A percentile compares a stretch with the other conserved stretches of the same genome.
phyloP scores from a whole-genome alignment of 2,888 invertebrate species.

The Sarcophaga caerulescens region DNA sequence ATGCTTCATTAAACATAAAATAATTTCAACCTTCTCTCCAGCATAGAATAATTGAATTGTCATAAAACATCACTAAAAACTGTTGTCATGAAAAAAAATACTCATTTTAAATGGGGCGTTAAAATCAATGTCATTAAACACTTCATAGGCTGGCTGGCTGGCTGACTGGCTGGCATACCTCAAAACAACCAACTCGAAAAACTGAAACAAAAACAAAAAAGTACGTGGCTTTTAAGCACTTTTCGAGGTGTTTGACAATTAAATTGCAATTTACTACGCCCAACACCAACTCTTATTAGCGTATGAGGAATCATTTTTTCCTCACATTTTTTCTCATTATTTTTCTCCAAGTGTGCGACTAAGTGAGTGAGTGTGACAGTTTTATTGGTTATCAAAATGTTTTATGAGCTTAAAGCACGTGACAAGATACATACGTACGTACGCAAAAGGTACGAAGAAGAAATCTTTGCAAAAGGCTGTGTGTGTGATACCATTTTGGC shows the following conservation, averaged over 20 bases:
- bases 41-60: background rate
- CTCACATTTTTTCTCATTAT: too few relatives aligned
- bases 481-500: constrained; percentile 49
- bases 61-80: background rate
- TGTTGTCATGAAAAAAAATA: too few relatives aligned
- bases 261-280: constrained; percentile 44
- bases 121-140: constrained; percentile 46
- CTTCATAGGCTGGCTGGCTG: background rate
- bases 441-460: background rate
- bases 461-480: constrained; percentile 15
- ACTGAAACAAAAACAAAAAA: background rate
- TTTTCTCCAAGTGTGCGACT: background rate
- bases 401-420: constrained; percentile 77
- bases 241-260: constrained; percentile 18
- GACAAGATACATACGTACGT: constrained; percentile 65
- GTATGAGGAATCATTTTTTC: background rate
- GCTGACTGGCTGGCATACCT: background rate
- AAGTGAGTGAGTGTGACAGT: constrained; percentile 74
- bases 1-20: too few relatives aligned
- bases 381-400: constrained; percentile 81
- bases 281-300: constrained; percentile 22
- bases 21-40: too few relatives aligned
- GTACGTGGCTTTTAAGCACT: background rate
- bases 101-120: constrained; percentile 8
- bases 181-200: background rate